Percentiles rank a stretch among this genome's conserved stretches.
These are phyloP conservation scores for Sepiola atlantica DNA, from an alignment of 2,888 invertebrate species.

Conservation along the genomic window DNA sequence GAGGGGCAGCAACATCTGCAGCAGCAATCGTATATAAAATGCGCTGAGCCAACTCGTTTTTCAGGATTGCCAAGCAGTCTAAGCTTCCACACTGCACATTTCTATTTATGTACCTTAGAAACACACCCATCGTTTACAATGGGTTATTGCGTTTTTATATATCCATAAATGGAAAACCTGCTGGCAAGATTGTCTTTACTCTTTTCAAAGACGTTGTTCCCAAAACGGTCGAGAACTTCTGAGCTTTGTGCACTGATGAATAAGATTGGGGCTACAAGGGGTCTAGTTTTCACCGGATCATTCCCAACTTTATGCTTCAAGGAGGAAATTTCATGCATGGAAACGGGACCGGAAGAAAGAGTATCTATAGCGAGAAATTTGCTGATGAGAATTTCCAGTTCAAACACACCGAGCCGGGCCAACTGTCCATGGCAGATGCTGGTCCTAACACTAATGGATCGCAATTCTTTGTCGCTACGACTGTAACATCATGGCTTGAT, in stretches of 20 bases:
- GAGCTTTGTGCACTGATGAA: conserved; percentile 90
- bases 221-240: conserved; percentile 83
- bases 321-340: conserved; percentile 73
- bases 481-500: conserved; percentile 94
- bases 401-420: conserved; percentile 92
- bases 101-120: too few species aligned
- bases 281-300: conserved; percentile 73
- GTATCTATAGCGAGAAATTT: conserved; percentile 97
- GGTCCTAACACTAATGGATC: conserved; percentile 97
- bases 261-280: conserved; percentile 76
- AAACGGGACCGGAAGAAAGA: conserved; percentile 84
- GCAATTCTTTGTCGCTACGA: conserved; percentile 91
- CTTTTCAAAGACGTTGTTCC: neutral
- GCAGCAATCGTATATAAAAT: neutral
- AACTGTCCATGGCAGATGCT: conserved; percentile 97
- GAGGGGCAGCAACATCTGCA: neutral
- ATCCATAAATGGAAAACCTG: neutral
- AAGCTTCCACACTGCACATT: neutral
- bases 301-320: conserved; percentile 74
- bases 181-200: neutral
- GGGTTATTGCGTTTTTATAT: neutral
- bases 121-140: neutral
- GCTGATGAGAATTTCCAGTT: conserved; percentile 96
- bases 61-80: neutral
- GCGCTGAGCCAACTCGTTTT: neutral